These are phyloP conservation scores for Percina caprodes DNA, from an alignment of 2,113 vertebrate species.

Conservation along the genomic window DNA sequence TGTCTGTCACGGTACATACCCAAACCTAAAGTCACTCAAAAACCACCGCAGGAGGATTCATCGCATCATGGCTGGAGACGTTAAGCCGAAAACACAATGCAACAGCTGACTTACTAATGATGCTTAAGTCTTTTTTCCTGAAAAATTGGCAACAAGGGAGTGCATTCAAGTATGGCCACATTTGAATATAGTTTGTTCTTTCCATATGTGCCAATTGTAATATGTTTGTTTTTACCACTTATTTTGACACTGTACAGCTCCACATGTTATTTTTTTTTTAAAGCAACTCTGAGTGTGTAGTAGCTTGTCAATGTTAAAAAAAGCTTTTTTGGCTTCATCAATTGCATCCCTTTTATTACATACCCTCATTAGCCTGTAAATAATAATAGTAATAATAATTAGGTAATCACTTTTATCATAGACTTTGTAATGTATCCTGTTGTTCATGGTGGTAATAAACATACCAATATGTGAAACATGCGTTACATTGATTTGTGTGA, in stretches of 20 bases:
- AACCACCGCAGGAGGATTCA: slow-evolving; percentile 83
- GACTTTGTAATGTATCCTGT: slow-evolving; percentile 54
- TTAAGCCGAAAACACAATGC: slow-evolving; percentile 24
- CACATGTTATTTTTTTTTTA: slow-evolving; percentile 23
- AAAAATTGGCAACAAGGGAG: not conserved
- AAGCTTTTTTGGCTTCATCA: slow-evolving; percentile 22
- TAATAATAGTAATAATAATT: slow-evolving; percentile 34
- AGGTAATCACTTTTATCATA: slow-evolving; percentile 45
- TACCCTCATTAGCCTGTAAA: slow-evolving; percentile 51
- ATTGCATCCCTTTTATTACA: slow-evolving; percentile 14
- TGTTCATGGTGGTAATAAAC: slow-evolving; percentile 71
- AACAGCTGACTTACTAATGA: slow-evolving; percentile 39
- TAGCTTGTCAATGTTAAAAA: slow-evolving; percentile 28
- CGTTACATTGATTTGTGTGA: not conserved
- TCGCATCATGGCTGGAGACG: slow-evolving; percentile 75
- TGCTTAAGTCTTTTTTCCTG: slow-evolving; percentile 1
- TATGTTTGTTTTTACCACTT: not conserved
- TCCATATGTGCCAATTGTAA: slow-evolving; percentile 13
- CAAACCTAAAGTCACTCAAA: slow-evolving; percentile 80
- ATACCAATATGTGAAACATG: slow-evolving; percentile 25
- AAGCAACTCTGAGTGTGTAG: not conserved
- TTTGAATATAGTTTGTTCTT: slow-evolving; percentile 6
- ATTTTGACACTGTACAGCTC: slow-evolving; percentile 30
- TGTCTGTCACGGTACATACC: slow-evolving; percentile 80
- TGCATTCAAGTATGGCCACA: not conserved